phyloP scores from a whole-genome alignment of 2,113 vertebrate species.

The Butorides virescens region DNA sequence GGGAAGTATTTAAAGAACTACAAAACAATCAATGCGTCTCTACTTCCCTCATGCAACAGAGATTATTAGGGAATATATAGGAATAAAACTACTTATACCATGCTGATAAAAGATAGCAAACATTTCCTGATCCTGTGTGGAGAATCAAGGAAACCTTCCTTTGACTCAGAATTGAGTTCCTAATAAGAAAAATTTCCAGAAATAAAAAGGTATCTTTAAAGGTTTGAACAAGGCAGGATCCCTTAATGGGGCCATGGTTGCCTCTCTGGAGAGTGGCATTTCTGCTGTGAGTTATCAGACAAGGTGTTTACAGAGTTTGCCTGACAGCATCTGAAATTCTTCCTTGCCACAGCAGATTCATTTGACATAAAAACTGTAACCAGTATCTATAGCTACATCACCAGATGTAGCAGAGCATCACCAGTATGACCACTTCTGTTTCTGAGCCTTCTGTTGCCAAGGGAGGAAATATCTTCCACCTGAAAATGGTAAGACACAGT shows the following conservation, averaged over 20 bases:
- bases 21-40: neutral
- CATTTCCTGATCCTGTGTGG: neutral
- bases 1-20: neutral
- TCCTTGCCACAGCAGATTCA: neutral
- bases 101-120: neutral
- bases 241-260: neutral
- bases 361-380: neutral
- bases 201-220: neutral
- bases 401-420: neutral
- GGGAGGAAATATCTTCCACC: neutral
- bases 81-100: neutral
- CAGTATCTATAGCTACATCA: neutral
- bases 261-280: neutral
- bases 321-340: neutral
- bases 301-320: neutral
- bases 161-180: neutral
- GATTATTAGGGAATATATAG: neutral
- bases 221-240: rapidly evolving
- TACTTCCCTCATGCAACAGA: neutral
- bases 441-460: neutral
- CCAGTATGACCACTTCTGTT: neutral
- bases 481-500: neutral
- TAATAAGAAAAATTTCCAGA: neutral
- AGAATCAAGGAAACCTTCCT: neutral
- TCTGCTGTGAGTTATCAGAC: neutral